Percentiles rank a stretch among this genome's conserved stretches.
Conservation (phyloP, 2,888 invertebrate genomes). For the Euspilapteryx auroguttella region DNA sequence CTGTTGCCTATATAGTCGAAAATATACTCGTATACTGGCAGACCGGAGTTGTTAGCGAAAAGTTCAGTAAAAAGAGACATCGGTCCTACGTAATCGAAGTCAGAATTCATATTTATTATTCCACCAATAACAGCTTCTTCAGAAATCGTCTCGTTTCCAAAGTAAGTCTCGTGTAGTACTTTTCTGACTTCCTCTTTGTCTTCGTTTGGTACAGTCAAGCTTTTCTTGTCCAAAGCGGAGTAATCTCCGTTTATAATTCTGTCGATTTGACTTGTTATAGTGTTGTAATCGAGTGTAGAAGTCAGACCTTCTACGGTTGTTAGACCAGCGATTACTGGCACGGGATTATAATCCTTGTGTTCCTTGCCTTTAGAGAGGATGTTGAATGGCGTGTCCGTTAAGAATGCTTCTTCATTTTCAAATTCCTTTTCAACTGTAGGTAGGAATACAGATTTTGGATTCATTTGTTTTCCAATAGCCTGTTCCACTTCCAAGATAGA, state of each 20-base stretch:
- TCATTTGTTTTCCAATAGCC: conserved; percentile 43
- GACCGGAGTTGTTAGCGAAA: conserved; percentile 24
- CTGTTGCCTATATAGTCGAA: conserved; percentile 40
- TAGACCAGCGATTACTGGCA: conserved; percentile 54
- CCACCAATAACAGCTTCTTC: conserved; percentile 39
- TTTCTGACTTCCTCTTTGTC: conserved; percentile 25
- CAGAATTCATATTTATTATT: conserved; percentile 38
- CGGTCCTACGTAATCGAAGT: conserved; percentile 40
- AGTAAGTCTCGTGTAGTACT: conserved; percentile 32
- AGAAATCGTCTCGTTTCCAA: conserved; percentile 20
- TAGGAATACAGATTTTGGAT: conserved; percentile 34
- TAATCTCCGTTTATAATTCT: conserved; percentile 34
- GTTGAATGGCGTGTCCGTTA: conserved; percentile 42
- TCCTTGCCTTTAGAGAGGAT: conserved; percentile 22
- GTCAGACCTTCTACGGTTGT: conserved; percentile 58
- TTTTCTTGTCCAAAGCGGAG: conserved; percentile 29
- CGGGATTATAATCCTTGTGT: conserved; percentile 23
- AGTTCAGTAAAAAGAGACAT: conserved; percentile 34
- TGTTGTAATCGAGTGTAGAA: conserved; percentile 35
- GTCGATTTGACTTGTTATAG: conserved; percentile 36
- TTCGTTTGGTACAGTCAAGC: conserved; percentile 18
- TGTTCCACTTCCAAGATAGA: conserved; percentile 28
- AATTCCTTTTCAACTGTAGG: conserved; percentile 35
- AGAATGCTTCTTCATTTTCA: conserved; percentile 35
- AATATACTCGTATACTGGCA: conserved; percentile 29